Conservation (phyloP, 2,888 invertebrate species). For the Podabrus alpinus region DNA sequence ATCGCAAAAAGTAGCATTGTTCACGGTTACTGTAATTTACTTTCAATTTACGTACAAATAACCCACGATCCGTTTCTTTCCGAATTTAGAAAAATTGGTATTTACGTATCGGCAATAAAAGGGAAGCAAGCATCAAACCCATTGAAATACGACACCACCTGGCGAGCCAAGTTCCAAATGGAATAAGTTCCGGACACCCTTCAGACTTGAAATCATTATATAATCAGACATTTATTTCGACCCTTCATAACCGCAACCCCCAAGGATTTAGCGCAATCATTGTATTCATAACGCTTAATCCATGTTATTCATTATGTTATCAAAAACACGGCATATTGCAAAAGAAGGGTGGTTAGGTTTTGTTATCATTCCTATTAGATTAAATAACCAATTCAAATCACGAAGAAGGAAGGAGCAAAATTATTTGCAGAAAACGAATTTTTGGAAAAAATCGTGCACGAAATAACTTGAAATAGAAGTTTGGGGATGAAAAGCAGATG, state of each 20-base stretch:
- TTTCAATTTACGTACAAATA: not conserved
- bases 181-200: slow-evolving; percentile 23
- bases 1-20: not conserved
- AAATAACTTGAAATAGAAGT: not conserved
- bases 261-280: slow-evolving; percentile 28
- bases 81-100: not conserved
- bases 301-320: slow-evolving; percentile 27
- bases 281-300: slow-evolving; percentile 31
- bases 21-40: not conserved
- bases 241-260: slow-evolving; percentile 27
- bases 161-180: slow-evolving; percentile 18
- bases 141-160: slow-evolving; percentile 27
- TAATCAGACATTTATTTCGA: slow-evolving; percentile 26
- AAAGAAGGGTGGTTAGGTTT: slow-evolving; percentile 6
- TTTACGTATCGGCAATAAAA: slow-evolving; percentile 4
- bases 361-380: slow-evolving; percentile 10
- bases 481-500: not conserved
- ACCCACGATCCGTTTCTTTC: not conserved
- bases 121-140: not conserved
- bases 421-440: not conserved
- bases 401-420: not conserved
- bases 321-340: slow-evolving; percentile 10
- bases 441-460: not conserved
- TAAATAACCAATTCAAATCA: not conserved
- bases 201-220: slow-evolving; percentile 30